Evolutionary conservation across 2,113 vertebrate species (phyloP).

Genomic region (Pseudorhombus dupliciocellatus): DNA sequence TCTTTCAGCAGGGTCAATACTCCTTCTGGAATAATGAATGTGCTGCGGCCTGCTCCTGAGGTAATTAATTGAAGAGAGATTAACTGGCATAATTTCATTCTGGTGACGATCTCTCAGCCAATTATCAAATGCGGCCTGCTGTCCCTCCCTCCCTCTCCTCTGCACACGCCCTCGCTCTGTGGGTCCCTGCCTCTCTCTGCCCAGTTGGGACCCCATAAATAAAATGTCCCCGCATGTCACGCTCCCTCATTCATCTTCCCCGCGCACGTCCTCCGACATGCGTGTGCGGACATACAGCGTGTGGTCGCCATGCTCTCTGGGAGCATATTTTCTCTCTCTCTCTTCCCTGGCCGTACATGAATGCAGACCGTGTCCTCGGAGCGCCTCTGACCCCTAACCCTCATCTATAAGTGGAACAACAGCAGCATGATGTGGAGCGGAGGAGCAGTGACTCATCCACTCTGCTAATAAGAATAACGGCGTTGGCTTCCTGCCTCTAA

Average conservation of each 20-base stretch:
- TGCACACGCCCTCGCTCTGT: slow-evolving; percentile 10
- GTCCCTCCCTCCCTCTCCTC: slow-evolving; percentile 35
- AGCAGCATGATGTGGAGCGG: slow-evolving; percentile 27
- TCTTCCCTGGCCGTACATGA: neutral
- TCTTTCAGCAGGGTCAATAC: slow-evolving; percentile 49
- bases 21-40: slow-evolving; percentile 73
- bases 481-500: slow-evolving; percentile 47
- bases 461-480: slow-evolving; percentile 55
- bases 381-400: slow-evolving; percentile 48
- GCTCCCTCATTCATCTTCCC: slow-evolving; percentile 56
- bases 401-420: slow-evolving; percentile 50
- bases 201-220: slow-evolving; percentile 64
- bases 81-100: slow-evolving; percentile 83
- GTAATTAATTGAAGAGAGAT: slow-evolving; percentile 82
- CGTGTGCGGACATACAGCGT: neutral
- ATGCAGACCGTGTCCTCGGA: slow-evolving; percentile 29
- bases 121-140: slow-evolving; percentile 74
- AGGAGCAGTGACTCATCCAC: slow-evolving; percentile 59
- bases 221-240: slow-evolving; percentile 43
- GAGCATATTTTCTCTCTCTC: neutral
- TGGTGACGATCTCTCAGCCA: slow-evolving; percentile 77
- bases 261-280: no score
- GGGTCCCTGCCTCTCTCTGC: slow-evolving; percentile 38
- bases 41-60: slow-evolving; percentile 69
- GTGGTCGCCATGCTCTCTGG: neutral